Percentiles rank a stretch among this genome's conserved stretches.
These are phyloP conservation scores for Xerus inauris DNA, from an alignment of 2,113 vertebrate species.

Conservation along the genomic window DNA sequence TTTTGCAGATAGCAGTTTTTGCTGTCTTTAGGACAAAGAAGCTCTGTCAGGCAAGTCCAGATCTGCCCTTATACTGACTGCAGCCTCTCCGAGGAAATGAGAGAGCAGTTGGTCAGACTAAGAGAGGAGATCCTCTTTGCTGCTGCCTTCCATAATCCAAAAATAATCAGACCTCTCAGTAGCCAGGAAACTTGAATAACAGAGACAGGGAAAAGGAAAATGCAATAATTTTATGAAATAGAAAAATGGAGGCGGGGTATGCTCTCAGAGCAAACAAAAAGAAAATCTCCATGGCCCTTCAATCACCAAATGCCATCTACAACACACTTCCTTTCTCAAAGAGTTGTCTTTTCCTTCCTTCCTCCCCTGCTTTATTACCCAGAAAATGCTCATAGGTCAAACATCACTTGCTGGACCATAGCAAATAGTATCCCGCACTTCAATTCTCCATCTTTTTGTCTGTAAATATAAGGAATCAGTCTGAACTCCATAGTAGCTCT, in stretches of 20 bases:
- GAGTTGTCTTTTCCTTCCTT: not conserved
- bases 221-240: not conserved
- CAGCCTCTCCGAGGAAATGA: not conserved
- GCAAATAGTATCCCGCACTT: not conserved
- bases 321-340: not conserved
- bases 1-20: not conserved
- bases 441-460: not conserved
- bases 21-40: not conserved
- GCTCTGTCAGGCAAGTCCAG: not conserved
- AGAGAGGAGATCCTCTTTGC: not conserved
- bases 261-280: not conserved
- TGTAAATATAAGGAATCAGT: not conserved
- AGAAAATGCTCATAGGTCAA: not conserved
- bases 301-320: not conserved
- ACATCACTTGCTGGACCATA: not conserved
- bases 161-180: not conserved
- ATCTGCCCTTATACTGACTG: not conserved
- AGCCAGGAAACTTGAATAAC: not conserved
- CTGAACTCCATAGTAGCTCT: not conserved
- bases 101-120: not conserved
- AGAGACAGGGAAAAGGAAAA: not conserved
- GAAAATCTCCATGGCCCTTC: not conserved
- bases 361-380: not conserved
- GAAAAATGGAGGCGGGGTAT: not conserved
- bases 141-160: not conserved